Evolutionary conservation across 1,140 invertebrate genomes (phyloP).

Genomic region (Macrobrachium nipponense): DNA sequence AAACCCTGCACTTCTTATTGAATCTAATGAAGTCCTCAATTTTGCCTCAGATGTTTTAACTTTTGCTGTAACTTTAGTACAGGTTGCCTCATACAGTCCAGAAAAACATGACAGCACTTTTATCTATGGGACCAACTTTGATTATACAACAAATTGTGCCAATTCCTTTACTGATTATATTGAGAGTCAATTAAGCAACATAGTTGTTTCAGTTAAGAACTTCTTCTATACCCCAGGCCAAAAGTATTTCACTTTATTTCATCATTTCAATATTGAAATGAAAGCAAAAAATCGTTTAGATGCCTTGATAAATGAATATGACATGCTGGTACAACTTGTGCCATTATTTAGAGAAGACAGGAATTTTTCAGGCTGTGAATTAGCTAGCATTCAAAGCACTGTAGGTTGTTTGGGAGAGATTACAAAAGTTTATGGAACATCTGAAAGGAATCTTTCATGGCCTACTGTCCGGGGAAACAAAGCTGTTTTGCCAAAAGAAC

Average conservation of each 20-base stretch:
- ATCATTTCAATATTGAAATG: no score
- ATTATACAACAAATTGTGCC: neutral
- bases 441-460: constrained; percentile 37
- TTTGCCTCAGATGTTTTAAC: neutral
- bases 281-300: no score
- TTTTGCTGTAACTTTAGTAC: constrained; percentile 30
- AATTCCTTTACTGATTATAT: no score
- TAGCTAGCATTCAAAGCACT: constrained; percentile 18
- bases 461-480: neutral
- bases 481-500: constrained; percentile 43
- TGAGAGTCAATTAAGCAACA: no score
- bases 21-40: constrained; percentile 39
- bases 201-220: no score
- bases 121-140: neutral
- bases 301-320: neutral
- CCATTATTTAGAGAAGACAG: neutral
- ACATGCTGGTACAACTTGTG: neutral
- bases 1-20: constrained; percentile 4
- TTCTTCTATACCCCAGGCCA: no score
- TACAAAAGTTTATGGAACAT: neutral
- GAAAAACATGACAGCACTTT: constrained; percentile 48
- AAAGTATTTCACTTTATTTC: no score
- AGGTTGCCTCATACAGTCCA: constrained; percentile 11
- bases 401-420: constrained; percentile 19
- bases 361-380: constrained; percentile 8